Percentiles rank a stretch among this genome's conserved stretches.
Conservation (phyloP, 2,113 vertebrate genomes). For the Manacus vitellinus region DNA sequence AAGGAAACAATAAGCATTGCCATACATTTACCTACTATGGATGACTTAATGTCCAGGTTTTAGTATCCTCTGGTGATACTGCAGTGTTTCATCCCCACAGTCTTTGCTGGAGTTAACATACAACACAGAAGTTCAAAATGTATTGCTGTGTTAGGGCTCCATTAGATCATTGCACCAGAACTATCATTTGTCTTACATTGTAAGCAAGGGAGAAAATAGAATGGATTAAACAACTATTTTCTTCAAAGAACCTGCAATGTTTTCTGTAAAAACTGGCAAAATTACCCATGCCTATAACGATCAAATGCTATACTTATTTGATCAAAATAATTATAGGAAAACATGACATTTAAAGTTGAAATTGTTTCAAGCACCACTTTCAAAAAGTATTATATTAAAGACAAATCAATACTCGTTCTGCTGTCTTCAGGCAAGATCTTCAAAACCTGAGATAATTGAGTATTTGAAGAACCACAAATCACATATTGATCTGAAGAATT, state of each 20-base stretch:
- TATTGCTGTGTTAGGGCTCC: background rate
- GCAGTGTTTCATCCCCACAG: background rate
- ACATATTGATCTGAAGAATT: conserved; percentile 60
- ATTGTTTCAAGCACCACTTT: conserved; percentile 63
- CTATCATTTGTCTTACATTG: background rate
- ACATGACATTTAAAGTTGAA: conserved; percentile 68
- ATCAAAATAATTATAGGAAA: conserved; percentile 73
- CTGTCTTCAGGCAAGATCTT: conserved; percentile 58
- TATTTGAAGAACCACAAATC: conserved; percentile 65
- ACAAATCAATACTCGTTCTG: conserved; percentile 60
- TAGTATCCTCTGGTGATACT: background rate
- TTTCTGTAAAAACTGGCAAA: conserved; percentile 59
- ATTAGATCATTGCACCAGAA: background rate
- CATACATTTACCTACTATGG: background rate
- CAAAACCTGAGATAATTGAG: conserved; percentile 65
- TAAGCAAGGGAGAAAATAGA: conserved; percentile 32
- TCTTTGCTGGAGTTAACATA: conserved; percentile 3
- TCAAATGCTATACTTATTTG: conserved; percentile 57
- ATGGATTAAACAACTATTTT: conserved; percentile 66
- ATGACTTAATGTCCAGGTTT: background rate
- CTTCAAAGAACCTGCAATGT: conserved; percentile 33
- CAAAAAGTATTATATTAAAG: conserved; percentile 62
- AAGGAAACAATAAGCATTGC: background rate
- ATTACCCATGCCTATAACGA: conserved; percentile 39
- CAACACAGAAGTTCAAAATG: background rate